Evolutionary conservation across 2,797 vertebrate genomes (phyloP).

Genomic region (Oophaga sylvatica): DNA sequence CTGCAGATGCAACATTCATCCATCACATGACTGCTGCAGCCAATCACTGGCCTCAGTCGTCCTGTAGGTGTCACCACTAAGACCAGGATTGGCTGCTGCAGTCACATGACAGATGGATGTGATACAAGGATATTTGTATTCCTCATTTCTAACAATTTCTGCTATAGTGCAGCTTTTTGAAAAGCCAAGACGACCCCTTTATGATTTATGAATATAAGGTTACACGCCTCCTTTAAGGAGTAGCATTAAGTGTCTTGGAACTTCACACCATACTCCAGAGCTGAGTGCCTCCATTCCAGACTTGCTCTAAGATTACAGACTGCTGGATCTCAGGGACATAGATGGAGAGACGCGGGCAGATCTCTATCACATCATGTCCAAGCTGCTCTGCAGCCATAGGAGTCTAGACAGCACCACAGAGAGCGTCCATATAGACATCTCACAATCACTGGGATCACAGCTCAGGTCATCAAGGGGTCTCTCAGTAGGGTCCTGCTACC

Average conservation of each 20-base stretch:
- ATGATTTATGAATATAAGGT: not conserved
- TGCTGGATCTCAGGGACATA: not conserved
- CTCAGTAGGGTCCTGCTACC: not conserved
- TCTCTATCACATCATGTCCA: slow-evolving; percentile 20
- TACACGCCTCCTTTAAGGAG: not conserved
- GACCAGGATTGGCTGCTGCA: too few relatives aligned
- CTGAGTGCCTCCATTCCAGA: not conserved
- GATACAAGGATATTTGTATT: too few relatives aligned
- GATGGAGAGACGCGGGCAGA: slow-evolving; percentile 20
- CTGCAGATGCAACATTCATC: too few relatives aligned
- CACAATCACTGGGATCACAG: not conserved
- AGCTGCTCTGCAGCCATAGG: too few relatives aligned
- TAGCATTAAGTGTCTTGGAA: not conserved
- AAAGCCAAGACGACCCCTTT: too few relatives aligned
- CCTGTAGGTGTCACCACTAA: too few relatives aligned
- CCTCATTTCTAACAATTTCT: too few relatives aligned
- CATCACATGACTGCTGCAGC: too few relatives aligned
- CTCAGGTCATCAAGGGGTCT: not conserved
- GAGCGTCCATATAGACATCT: slow-evolving; percentile 12
- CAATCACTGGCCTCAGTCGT: too few relatives aligned
- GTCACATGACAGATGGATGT: too few relatives aligned
- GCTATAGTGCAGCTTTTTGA: too few relatives aligned
- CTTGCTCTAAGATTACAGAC: not conserved
- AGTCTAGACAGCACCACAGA: slow-evolving; percentile 46
- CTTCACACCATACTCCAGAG: not conserved